Evolutionary conservation across 1,140 invertebrate genomes (phyloP), one percentile per base, ranked within the genome.

Genomic region (Batillaria attramentaria): DNA sequence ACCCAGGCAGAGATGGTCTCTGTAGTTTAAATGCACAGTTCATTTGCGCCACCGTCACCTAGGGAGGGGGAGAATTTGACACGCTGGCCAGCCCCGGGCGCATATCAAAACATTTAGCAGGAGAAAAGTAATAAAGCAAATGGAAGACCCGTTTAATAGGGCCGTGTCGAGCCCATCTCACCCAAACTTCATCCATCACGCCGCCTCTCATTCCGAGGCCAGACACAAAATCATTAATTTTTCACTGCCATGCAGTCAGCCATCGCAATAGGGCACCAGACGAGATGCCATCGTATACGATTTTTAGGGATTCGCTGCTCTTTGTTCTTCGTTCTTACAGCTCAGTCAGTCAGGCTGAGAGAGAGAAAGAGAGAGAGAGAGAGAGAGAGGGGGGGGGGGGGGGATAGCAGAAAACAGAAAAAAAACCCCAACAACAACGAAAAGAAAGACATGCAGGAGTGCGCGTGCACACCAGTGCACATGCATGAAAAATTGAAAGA

Each of bases 141-240:
- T 79, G 77, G 77, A 72, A 77, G 42, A 37, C 68, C 42, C 37
- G 46, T 54, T 72, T 79, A 79, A 79, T 79, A 62, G 43, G 43
- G 31, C 60, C 42, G 46, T 79, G 77, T 79, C 77, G 65, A 20
- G 68, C 35, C 24, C 41, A 54, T 31, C 77, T 72, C 70, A 46
- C 35, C 73, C 43, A 46, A 41, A 50, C 46, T 37, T 65, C 68
- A 79, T 79, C 77, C 68, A 79, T 79, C 77, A 79, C 37, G 50
- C 46, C 35, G 33, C 65, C 70, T 57, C 70, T 79, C 46, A 79
- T 72, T 79, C 77, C 35, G 33, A 20, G n/a, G 28, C 33, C 68
- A 73, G 70, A 79, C 77, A 72, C 70, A 79, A 72, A 79, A 79
- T 79, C 77, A 72, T 73, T 79, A 79, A 79, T 79, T 79, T 79